Conservation (phyloP, 2,888 invertebrate genomes). For the Drosophila kanekoi region DNA sequence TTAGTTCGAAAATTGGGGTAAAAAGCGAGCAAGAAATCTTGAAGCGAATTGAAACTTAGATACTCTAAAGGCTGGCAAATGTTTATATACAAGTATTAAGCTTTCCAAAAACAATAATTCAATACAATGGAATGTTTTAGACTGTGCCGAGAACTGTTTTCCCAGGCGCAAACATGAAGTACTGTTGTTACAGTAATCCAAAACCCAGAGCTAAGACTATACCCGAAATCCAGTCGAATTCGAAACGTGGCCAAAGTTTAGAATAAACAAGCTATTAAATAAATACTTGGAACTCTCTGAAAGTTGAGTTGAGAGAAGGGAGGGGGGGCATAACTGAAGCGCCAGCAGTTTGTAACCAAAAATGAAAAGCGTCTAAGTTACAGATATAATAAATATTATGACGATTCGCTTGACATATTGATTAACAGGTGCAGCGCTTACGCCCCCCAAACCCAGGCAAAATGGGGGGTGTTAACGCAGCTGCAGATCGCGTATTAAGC, state of each 20-base stretch:
- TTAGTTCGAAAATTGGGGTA: no score
- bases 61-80: neutral
- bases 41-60: no score
- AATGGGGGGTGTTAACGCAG: slow-evolving; percentile 38
- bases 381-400: slow-evolving; percentile 21
- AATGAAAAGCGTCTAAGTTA: slow-evolving; percentile 1
- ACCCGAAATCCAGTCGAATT: slow-evolving; percentile 6
- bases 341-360: slow-evolving; percentile 36
- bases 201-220: slow-evolving; percentile 11
- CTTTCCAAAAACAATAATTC: neutral
- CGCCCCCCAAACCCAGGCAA: slow-evolving; percentile 28
- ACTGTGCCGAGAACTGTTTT: slow-evolving; percentile 18
- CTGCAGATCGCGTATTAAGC: slow-evolving; percentile 39
- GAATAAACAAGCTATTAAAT: slow-evolving; percentile 20
- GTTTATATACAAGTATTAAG: neutral
- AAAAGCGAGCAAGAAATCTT: no score
- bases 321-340: slow-evolving; percentile 22
- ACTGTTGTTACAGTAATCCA: slow-evolving; percentile 42
- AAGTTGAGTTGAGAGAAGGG: slow-evolving; percentile 17
- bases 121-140: neutral
- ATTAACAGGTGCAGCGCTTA: slow-evolving; percentile 50
- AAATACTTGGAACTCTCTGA: slow-evolving; percentile 40
- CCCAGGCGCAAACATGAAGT: slow-evolving; percentile 42
- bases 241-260: slow-evolving; percentile 7
- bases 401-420: slow-evolving; percentile 17